Evolutionary conservation across 2,888 invertebrate genomes (phyloP).

Genomic region (Eugnorisma glareosa): DNA sequence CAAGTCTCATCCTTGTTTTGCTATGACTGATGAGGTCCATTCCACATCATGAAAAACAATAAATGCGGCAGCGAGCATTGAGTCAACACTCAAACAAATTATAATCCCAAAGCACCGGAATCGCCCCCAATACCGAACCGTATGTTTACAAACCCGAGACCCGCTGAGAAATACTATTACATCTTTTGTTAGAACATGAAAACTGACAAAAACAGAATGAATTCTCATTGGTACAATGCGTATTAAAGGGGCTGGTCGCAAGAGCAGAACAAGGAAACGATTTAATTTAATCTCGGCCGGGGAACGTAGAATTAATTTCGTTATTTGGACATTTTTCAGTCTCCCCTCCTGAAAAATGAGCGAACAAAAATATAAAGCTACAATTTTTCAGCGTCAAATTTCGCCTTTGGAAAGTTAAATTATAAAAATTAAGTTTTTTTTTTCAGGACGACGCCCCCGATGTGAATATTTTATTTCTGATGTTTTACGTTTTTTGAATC

Average conservation of each 20-base stretch:
- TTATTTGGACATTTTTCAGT: constrained; percentile 75
- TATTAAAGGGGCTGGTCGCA: constrained; percentile 70
- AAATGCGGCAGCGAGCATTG: neutral
- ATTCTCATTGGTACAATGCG: constrained; percentile 72
- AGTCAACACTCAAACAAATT: neutral
- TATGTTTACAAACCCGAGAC: constrained; percentile 60
- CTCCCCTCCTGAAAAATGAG: constrained; percentile 64
- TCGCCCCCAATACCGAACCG: neutral
- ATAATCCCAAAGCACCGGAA: neutral
- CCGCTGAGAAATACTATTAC: constrained; percentile 69
- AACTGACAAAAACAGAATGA: constrained; percentile 76
- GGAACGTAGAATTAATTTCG: constrained; percentile 77
- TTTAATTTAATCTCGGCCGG: constrained; percentile 80
- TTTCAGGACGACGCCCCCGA: constrained; percentile 36
- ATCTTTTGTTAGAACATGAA: constrained; percentile 74
- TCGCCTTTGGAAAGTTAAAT: constrained; percentile 66
- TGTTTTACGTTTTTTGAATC: constrained; percentile 51
- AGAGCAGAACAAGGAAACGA: constrained; percentile 72
- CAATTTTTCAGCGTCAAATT: constrained; percentile 68
- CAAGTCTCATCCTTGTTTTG: neutral
- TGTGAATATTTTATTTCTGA: constrained; percentile 63
- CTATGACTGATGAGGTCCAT: too few relatives aligned
- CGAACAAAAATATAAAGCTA: constrained; percentile 70
- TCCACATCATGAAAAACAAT: neutral
- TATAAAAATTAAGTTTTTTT: constrained; percentile 59